These are phyloP conservation scores for Drosophila melanocephala DNA, from an alignment of 2,888 invertebrate species.

Conservation along the genomic window DNA sequence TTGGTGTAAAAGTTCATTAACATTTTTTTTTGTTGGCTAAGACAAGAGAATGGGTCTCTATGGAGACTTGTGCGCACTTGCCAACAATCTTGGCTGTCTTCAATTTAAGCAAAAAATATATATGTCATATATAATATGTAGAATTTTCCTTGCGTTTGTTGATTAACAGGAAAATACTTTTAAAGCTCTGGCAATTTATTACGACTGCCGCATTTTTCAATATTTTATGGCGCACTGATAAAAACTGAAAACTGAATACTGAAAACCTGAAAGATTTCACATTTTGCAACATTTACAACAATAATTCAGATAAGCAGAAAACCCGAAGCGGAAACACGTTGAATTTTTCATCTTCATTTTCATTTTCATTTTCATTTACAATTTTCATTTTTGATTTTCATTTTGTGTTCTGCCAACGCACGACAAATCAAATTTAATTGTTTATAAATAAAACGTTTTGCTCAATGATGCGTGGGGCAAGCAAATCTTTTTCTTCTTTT, in stretches of 20 bases:
- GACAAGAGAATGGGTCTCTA: constrained; percentile 33
- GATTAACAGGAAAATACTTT: constrained; percentile 80
- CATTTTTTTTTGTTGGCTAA: constrained; percentile 37
- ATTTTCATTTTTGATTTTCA: constrained; percentile 20
- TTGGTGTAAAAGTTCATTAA: constrained; percentile 62
- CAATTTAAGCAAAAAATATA: constrained; percentile 31
- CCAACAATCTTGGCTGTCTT: constrained; percentile 33
- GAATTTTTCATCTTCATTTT: constrained; percentile 22
- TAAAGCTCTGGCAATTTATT: constrained; percentile 63
- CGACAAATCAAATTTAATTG: constrained; percentile 82
- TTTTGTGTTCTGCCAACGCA: constrained; percentile 49
- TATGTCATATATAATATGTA: constrained; percentile 1
- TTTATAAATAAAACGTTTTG: constrained; percentile 81
- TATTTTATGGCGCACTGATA: constrained; percentile 62
- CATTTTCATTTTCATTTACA: constrained; percentile 9
- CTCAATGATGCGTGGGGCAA: constrained; percentile 61
- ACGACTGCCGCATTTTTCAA: constrained; percentile 74
- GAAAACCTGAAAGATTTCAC: constrained; percentile 4
- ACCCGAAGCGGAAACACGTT: constrained; percentile 50
- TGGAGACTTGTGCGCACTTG: constrained; percentile 24
- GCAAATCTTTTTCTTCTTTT: constrained; percentile 10
- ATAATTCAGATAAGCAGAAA: constrained; percentile 15
- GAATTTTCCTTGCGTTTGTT: constrained; percentile 31
- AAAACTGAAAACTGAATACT: constrained; percentile 5
- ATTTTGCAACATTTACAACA: constrained; percentile 1